Percentiles rank a stretch among this genome's conserved stretches.
Evolutionary conservation across 2,113 vertebrate species (phyloP).

Genomic region (Noturus placidus): DNA sequence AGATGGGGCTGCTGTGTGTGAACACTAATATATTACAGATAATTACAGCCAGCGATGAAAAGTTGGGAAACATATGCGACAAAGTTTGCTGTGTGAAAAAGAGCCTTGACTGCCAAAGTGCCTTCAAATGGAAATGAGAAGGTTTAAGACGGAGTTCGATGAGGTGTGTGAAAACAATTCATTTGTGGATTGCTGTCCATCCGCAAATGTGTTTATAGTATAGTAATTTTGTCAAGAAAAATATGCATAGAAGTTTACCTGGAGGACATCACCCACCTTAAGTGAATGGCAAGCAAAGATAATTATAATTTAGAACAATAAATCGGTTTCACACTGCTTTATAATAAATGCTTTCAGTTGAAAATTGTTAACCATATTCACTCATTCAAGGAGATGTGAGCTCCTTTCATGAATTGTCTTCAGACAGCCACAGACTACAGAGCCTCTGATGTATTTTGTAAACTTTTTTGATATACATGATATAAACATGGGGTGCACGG

Average conservation of each 20-base stretch:
- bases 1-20: conserved; percentile 53
- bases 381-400: not conserved
- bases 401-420: not conserved
- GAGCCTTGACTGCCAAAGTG: not conserved
- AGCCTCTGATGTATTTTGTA: not conserved
- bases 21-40: conserved; percentile 55
- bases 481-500: too few species aligned
- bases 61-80: conserved; percentile 39
- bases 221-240: conserved; percentile 5
- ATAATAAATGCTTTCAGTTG: too few species aligned
- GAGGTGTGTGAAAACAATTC: conserved; percentile 22
- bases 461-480: not conserved
- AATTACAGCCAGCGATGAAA: conserved; percentile 43
- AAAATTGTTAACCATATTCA: too few species aligned
- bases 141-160: not conserved
- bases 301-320: not conserved
- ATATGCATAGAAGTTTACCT: not conserved
- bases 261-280: not conserved
- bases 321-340: too few species aligned
- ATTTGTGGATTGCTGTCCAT: not conserved
- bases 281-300: conserved; percentile 1
- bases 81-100: conserved; percentile 19
- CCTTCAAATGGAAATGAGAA: conserved; percentile 18
- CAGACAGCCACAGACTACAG: not conserved
- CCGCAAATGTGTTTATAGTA: not conserved